phyloP scores from a whole-genome alignment of 2,888 invertebrate species.

The Pelosia muscerda region DNA sequence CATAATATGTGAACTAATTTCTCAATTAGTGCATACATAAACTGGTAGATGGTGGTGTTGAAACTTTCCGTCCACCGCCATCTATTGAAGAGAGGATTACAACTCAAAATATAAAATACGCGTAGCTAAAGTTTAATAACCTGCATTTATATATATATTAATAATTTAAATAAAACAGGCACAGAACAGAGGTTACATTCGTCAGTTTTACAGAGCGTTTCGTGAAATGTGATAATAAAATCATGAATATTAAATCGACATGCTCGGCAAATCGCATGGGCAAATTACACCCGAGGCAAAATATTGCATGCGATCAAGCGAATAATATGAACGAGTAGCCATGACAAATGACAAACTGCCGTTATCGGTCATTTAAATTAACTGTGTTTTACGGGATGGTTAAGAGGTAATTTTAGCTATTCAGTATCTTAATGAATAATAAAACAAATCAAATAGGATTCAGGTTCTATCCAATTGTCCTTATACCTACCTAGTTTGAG shows the following conservation, averaged over 20 bases:
- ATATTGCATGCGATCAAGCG: constrained; percentile 39
- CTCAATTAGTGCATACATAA: background rate
- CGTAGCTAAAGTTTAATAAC: background rate
- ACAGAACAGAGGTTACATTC: background rate
- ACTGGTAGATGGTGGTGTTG: constrained; percentile 5
- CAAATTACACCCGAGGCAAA: constrained; percentile 37
- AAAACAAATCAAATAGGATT: no score
- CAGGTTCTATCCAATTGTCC: no score
- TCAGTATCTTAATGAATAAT: background rate
- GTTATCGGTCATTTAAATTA: constrained; percentile 29
- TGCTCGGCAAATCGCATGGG: constrained; percentile 22
- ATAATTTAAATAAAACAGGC: background rate
- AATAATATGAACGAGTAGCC: constrained; percentile 31
- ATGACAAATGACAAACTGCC: constrained; percentile 39
- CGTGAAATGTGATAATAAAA: constrained; percentile 22
- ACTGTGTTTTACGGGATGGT: constrained; percentile 19
- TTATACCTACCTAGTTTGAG: no score
- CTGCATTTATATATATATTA: background rate
- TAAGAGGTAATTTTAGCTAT: background rate
- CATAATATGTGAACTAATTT: background rate
- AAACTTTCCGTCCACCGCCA: background rate
- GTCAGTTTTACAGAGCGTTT: constrained; percentile 5
- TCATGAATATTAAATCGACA: constrained; percentile 26
- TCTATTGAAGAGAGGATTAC: background rate
- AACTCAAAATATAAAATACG: background rate